phyloP scores from a whole-genome alignment of 2,888 invertebrate genomes.

The Embidobia sp. region DNA sequence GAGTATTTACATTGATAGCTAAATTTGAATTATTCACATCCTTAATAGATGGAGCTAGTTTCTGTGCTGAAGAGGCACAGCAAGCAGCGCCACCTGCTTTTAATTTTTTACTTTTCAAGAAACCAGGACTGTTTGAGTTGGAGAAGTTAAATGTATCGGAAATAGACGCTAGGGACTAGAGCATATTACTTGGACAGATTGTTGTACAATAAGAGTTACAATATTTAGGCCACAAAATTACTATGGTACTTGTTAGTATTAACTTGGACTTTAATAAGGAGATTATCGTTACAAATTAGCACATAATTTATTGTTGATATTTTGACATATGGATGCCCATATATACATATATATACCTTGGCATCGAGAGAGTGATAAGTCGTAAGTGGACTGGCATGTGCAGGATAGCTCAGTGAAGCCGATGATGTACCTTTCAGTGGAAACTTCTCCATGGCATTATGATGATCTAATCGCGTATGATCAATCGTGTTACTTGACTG shows the following conservation, averaged over 20 bases:
- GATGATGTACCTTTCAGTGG: conserved; percentile 84
- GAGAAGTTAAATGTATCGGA: too few relatives aligned
- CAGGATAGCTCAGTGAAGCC: conserved; percentile 73
- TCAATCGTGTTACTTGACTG: conserved; percentile 31
- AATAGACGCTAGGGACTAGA: too few relatives aligned
- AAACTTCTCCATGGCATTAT: conserved; percentile 86
- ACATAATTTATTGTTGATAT: conserved; percentile 21
- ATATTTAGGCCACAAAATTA: too few relatives aligned
- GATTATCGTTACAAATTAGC: conserved; percentile 10
- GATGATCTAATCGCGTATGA: conserved; percentile 70
- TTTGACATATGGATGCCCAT: conserved; percentile 66
- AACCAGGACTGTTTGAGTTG: too few relatives aligned
- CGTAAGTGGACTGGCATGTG: conserved; percentile 75
- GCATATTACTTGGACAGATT: too few relatives aligned
- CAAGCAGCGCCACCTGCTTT: too few relatives aligned
- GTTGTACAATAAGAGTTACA: too few relatives aligned
- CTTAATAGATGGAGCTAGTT: too few relatives aligned
- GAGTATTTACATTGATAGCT: too few relatives aligned
- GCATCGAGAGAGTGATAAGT: conserved; percentile 79
- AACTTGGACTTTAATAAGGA: not conserved
- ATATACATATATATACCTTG: conserved; percentile 73
- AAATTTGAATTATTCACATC: too few relatives aligned
- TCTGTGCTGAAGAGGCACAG: too few relatives aligned
- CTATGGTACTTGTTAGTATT: conserved; percentile 11
- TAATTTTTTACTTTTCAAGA: too few relatives aligned